Conservation (phyloP, 2,888 invertebrate species). For the Linhomoeus sp. region DNA sequence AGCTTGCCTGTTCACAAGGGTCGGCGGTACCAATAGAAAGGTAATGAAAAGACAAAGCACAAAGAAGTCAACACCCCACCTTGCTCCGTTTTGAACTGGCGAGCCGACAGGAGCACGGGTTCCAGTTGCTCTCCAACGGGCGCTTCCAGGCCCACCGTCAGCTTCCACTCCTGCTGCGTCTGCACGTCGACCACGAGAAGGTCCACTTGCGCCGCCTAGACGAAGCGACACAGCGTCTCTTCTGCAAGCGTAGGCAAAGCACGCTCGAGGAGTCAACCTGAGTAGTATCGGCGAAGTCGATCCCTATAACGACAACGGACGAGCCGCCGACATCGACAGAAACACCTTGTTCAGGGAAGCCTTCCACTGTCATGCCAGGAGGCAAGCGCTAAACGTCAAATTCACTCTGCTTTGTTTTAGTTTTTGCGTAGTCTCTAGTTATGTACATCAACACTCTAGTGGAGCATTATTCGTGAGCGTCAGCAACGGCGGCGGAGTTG, state of each 20-base stretch:
- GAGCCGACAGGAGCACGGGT: slow-evolving; percentile 3
- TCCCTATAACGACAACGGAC: slow-evolving; percentile 24
- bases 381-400: too few relatives aligned
- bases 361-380: slow-evolving; percentile 51
- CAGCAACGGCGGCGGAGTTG: too few relatives aligned
- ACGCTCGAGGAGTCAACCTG: slow-evolving; percentile 31
- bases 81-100: slow-evolving; percentile 7
- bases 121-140: slow-evolving; percentile 9
- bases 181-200: too few relatives aligned
- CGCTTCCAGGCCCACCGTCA: slow-evolving; percentile 1
- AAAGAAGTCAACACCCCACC: slow-evolving; percentile 3
- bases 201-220: too few relatives aligned
- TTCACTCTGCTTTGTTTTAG: too few relatives aligned
- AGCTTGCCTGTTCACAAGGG: slow-evolving; percentile 4
- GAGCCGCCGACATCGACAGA: slow-evolving; percentile 9
- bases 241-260: too few relatives aligned
- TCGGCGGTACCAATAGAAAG: background rate
- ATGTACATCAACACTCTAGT: too few relatives aligned
- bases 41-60: background rate
- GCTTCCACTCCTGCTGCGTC: background rate
- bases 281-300: slow-evolving; percentile 33
- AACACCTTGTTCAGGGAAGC: slow-evolving; percentile 40
- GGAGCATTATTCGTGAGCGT: too few relatives aligned
- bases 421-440: too few relatives aligned
- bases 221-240: too few relatives aligned